Base-by-base conservation (phyloP, 2,888 invertebrate genomes). In the Cybosia mesomella region DNA sequence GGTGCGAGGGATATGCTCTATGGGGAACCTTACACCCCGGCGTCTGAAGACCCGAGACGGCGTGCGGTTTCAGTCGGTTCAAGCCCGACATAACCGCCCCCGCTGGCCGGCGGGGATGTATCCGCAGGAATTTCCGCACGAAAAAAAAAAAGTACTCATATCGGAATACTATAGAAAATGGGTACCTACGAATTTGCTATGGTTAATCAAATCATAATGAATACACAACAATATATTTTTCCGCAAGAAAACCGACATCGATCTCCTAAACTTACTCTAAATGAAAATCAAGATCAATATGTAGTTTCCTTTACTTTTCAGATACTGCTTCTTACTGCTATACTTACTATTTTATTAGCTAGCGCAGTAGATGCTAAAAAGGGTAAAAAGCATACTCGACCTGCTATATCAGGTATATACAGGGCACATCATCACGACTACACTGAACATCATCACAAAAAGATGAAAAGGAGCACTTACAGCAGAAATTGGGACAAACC, bases 401-500 rank as follows among this genome's bases (percentile, higher is more conserved):
- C 18, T 5, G 21, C 15, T n/a, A 34, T 24, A 34, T 36, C 1
- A n/a, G n/a, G n/a, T n/a, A n/a, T n/a, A n/a, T n/a, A n/a, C 10
- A 11, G 21, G 15, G 13, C 24, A 60, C 15, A n/a, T 5, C 22
- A 36, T 65, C 53, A 54, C 28, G 32, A 58, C 10, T 58, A 63
- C 49, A 28, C 65, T 8, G 69, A 71, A 32, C 57, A 64, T 39
- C 13, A 63, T 18, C 69, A 70, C 36, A 84, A 81, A 55, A 86
- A 85, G 70, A 67, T 75, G 0, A 89, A 89, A 72, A 78, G 87
- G 58, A 87, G 80, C 71, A 75, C 86, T 0, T 84, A 88, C 71
- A 80, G 83, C 36, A 77, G 80, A 15, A 87, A 71, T 67, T 89
- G 87, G 87, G 79, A 81, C 2, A 79, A 75, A n/a, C n/a, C n/a